Conservation (phyloP, 2,797 vertebrate genomes). For the Lycodopsis pacificus region DNA sequence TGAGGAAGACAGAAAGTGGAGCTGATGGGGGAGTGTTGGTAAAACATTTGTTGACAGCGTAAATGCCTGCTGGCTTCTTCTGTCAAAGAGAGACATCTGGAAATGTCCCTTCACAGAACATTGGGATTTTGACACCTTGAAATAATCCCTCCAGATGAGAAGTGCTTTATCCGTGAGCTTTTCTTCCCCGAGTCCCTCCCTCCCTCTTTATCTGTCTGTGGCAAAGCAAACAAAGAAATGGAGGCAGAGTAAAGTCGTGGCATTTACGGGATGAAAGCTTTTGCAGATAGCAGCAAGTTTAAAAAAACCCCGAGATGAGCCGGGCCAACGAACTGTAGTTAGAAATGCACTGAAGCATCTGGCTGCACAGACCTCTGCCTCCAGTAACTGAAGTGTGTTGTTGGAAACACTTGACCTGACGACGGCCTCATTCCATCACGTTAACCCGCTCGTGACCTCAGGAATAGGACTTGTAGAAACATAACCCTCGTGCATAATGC, state of each 20-base stretch:
- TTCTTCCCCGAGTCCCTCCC: not conserved
- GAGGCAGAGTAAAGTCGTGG: not conserved
- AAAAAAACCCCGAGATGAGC: not conserved
- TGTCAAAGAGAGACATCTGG: conserved; percentile 53
- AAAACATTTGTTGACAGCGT: conserved; percentile 58
- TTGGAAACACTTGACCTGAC: not conserved
- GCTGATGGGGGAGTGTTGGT: conserved; percentile 19
- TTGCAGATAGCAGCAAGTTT: not conserved
- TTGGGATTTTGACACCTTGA: conserved; percentile 32
- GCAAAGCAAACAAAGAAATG: conserved; percentile 25
- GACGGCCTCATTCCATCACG: not conserved
- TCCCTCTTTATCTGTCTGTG: not conserved
- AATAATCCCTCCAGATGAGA: conserved; percentile 30
- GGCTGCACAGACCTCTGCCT: not conserved
- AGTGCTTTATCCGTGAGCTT: conserved; percentile 28
- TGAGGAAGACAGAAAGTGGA: conserved; percentile 6
- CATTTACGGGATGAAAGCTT: not conserved
- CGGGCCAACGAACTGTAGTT: not conserved
- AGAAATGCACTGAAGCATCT: not conserved
- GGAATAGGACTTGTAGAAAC: not conserved
- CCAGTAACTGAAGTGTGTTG: not conserved
- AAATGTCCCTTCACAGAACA: conserved; percentile 43
- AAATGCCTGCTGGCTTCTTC: conserved; percentile 32
- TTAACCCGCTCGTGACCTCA: not conserved
- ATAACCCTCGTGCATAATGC: not conserved